phyloP scores from a whole-genome alignment of 2,888 invertebrate species.

The Pilophorus perplexus region DNA sequence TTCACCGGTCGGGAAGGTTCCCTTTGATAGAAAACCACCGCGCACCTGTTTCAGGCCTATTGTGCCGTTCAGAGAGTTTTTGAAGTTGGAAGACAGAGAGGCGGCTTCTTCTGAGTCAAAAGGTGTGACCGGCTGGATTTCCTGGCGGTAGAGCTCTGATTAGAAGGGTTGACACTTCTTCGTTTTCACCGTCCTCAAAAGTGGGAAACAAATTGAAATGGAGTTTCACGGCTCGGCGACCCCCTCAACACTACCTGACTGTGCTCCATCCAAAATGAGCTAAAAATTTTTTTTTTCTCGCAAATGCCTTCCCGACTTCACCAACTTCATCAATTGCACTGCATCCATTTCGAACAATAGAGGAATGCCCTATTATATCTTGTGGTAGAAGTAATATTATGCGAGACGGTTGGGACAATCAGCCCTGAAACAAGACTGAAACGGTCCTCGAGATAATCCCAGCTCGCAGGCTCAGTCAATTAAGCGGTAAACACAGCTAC shows the following conservation, averaged over 20 bases:
- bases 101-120: not conserved
- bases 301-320: too few relatives aligned
- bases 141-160: conserved; percentile 11
- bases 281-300: not conserved
- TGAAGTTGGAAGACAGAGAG: not conserved
- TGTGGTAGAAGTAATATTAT: not conserved
- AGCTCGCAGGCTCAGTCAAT: conserved; percentile 8
- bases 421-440: not conserved
- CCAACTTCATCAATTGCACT: too few relatives aligned
- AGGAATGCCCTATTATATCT: too few relatives aligned
- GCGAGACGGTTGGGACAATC: not conserved
- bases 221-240: too few relatives aligned
- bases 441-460: not conserved
- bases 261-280: not conserved
- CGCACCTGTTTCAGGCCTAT: conserved; percentile 13
- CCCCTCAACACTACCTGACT: not conserved
- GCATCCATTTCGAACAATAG: too few relatives aligned
- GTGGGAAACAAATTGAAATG: conserved; percentile 24
- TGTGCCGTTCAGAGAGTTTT: conserved; percentile 1
- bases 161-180: conserved; percentile 1
- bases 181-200: conserved; percentile 10
- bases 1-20: conserved; percentile 4
- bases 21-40: not conserved
- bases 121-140: not conserved
- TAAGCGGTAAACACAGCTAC: conserved; percentile 28